Evolutionary conservation across 2,888 invertebrate genomes (phyloP).

Genomic region (Tipula confusa): DNA sequence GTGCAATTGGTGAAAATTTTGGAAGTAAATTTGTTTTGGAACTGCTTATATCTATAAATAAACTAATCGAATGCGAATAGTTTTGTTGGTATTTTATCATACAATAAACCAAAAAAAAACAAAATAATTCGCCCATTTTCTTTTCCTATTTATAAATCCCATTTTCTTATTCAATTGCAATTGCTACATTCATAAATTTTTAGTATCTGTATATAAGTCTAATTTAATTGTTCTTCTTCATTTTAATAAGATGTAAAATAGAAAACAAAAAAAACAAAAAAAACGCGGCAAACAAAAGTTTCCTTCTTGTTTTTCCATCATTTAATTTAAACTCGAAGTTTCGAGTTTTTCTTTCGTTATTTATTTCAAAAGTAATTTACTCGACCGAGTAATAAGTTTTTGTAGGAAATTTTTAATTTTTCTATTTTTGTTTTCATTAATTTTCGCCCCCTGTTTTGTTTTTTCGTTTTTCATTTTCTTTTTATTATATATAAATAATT

Average conservation of each 20-base stretch:
- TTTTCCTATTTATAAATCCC: too few species aligned
- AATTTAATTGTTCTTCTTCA: not conserved
- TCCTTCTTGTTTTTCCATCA: conserved; percentile 12
- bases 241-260: not conserved
- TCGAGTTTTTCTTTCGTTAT: not conserved
- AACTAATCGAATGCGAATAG: too few species aligned
- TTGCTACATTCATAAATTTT: too few species aligned
- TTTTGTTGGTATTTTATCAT: too few species aligned
- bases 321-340: not conserved
- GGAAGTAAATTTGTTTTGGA: too few species aligned
- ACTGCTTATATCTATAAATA: too few species aligned
- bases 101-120: too few species aligned
- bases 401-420: not conserved
- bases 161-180: too few species aligned
- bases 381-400: conserved; percentile 8
- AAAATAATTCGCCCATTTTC: too few species aligned
- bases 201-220: too few species aligned
- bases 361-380: conserved; percentile 20
- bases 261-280: not conserved
- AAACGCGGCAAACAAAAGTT: not conserved
- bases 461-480: too few species aligned
- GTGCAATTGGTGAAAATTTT: too few species aligned
- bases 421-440: not conserved
- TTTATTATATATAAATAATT: not conserved
- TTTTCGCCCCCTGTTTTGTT: not conserved